Base-by-base conservation (phyloP, 2,113 vertebrate genomes). In the Microcebus griseorufus region DNA sequence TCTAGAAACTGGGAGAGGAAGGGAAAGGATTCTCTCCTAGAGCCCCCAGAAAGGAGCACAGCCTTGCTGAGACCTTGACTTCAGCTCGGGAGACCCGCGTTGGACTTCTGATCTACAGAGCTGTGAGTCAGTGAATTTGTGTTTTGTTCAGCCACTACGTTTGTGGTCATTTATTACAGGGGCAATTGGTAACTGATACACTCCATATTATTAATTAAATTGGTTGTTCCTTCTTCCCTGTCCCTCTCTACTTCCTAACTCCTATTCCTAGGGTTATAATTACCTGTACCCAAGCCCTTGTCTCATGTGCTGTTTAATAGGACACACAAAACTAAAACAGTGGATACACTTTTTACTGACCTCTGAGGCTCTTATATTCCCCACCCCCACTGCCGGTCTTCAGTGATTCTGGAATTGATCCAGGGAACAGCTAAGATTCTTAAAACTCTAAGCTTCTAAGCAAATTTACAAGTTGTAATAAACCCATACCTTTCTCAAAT, bases 401-500 rank as follows among this genome's bases (percentile, higher is more conserved):
- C 29, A 65, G 0, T 37, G 58, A 53, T 42, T 94, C 82, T 88
- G 78, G 65, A 96, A 70, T 55, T 45, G 32, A 62, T 86, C 95
- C 73, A 85, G 7, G 9, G 18, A 70, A 3, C 25, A 83, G 64
- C 18, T 78, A 48, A 84, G 60, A 88, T 67, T 62, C 64, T 80
- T 76, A 16, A 93, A 92, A 91, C 53, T 42, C 20, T 20, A 90
- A 65, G 20, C 51, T 39, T 88, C 88, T 62, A 51, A 48, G 39
- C 23, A 94, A 93, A 87, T 69, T 78, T 88, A 34, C 53, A 94
- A 84, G 37, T 65, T 88, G 37, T 37, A 72, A 72, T 55, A 94
- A 97, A 58, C 11, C 18, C 58, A 48, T 53, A 60, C 39, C 82
- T 55, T 78, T 93, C 78, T 95, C 29, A 94, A 92, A 80, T 81